Conservation (phyloP, 2,888 invertebrate genomes). For the Sphecodes monilicornis region DNA sequence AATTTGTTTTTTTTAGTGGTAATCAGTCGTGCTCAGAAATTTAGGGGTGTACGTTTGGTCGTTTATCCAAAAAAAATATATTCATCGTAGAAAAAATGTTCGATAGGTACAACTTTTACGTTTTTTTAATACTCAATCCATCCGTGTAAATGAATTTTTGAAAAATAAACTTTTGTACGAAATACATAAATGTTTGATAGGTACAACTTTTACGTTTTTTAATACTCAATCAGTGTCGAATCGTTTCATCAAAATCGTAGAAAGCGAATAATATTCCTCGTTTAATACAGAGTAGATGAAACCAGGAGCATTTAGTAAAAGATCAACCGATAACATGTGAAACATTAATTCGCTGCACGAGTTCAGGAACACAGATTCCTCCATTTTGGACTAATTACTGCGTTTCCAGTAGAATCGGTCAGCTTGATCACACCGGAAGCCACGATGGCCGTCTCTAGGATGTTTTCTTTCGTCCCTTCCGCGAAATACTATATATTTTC, state of each 20-base stretch:
- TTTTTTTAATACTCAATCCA: too few relatives aligned
- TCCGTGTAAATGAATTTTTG: too few relatives aligned
- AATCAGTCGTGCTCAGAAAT: neutral
- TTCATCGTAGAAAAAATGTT: too few relatives aligned
- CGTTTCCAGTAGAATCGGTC: neutral
- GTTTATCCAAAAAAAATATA: too few relatives aligned
- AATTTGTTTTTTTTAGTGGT: neutral
- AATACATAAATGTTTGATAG: too few relatives aligned
- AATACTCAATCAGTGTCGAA: too few relatives aligned
- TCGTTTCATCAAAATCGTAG: neutral
- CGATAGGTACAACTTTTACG: too few relatives aligned
- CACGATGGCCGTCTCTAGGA: neutral
- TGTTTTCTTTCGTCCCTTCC: neutral
- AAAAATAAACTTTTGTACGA: too few relatives aligned
- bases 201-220: too few relatives aligned
- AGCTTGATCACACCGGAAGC: neutral
- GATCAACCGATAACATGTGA: neutral
- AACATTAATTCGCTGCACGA: neutral
- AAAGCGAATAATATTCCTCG: neutral
- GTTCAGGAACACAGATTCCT: neutral
- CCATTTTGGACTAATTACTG: conserved; percentile 3
- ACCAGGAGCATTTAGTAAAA: neutral
- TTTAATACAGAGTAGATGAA: neutral
- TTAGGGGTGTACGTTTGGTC: too few relatives aligned
- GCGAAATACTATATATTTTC: neutral